phyloP scores from a whole-genome alignment of 2,888 invertebrate genomes.

The Coelinius sp. region DNA sequence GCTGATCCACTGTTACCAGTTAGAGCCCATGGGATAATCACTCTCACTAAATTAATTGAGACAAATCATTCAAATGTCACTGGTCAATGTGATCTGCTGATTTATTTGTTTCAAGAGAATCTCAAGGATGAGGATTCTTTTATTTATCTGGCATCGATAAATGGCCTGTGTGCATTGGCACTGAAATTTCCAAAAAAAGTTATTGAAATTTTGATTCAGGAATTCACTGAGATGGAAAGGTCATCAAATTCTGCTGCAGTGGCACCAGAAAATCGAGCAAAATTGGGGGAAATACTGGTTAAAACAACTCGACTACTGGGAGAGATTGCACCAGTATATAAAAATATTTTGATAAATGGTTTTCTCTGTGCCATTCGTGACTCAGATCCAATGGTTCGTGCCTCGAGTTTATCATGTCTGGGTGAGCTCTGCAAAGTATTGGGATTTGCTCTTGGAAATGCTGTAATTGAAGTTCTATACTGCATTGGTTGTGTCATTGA shows the following conservation, averaged over 20 bases:
- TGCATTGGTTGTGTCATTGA: conserved; percentile 80
- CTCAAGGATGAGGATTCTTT: conserved; percentile 85
- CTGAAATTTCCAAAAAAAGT: conserved; percentile 79
- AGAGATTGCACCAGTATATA: conserved; percentile 80
- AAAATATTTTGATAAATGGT: conserved; percentile 79
- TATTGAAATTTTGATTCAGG: conserved; percentile 78
- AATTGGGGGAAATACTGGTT: conserved; percentile 86
- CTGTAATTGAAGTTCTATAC: conserved; percentile 82
- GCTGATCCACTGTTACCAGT: conserved; percentile 83
- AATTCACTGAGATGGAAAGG: conserved; percentile 73
- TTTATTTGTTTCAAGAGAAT: conserved; percentile 83
- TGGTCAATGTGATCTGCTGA: conserved; percentile 77
- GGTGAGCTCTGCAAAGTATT: conserved; percentile 85
- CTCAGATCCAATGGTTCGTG: conserved; percentile 80
- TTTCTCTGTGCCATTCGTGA: conserved; percentile 81
- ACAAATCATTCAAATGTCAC: conserved; percentile 76
- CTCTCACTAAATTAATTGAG: conserved; percentile 81
- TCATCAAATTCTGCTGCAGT: conserved; percentile 68
- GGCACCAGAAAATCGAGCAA: conserved; percentile 77
- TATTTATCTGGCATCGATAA: conserved; percentile 84
- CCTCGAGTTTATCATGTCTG: conserved; percentile 87
- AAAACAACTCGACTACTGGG: conserved; percentile 81
- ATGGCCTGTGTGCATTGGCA: conserved; percentile 81
- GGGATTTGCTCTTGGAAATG: conserved; percentile 80
- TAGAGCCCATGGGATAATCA: conserved; percentile 84